A percentile compares a stretch with the other conserved stretches of the same genome.
These are phyloP conservation scores for Saimiri boliviensis DNA, from an alignment of 2,113 vertebrate species.

Conservation along the genomic window DNA sequence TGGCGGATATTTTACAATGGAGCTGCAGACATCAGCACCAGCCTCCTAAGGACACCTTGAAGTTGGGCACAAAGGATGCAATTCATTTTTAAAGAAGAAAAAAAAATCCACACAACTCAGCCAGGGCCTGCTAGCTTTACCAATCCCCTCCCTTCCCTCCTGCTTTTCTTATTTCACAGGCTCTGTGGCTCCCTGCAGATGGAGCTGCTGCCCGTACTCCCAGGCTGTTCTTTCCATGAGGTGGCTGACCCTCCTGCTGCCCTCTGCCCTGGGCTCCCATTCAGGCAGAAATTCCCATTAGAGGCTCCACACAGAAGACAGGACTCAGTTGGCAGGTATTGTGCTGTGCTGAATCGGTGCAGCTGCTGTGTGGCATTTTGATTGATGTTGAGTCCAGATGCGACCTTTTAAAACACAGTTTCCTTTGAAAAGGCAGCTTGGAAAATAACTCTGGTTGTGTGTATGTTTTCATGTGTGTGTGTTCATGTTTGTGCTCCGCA, in stretches of 20 bases:
- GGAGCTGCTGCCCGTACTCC: background rate
- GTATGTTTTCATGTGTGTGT: background rate
- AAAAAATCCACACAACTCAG: background rate
- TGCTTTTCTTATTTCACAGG: background rate
- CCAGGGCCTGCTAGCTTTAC: background rate
- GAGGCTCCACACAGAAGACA: fast-evolving
- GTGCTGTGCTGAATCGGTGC: background rate
- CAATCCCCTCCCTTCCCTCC: background rate
- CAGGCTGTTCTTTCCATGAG: fast-evolving
- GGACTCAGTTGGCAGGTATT: background rate
- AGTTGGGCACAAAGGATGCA: background rate
- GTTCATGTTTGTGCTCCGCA: background rate
- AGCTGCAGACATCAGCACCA: background rate
- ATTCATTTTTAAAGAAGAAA: background rate
- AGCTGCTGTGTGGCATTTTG: conserved; percentile 13
- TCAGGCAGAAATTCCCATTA: background rate
- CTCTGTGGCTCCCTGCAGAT: background rate
- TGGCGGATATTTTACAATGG: background rate
- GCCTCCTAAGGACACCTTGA: background rate
- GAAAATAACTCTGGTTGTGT: background rate
- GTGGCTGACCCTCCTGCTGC: fast-evolving
- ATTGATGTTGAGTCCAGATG: background rate
- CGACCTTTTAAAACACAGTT: conserved; percentile 6
- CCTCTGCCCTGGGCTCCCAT: background rate
- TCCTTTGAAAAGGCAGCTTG: conserved; percentile 35